A percentile compares a stretch with the other conserved stretches of the same genome.
phyloP scores from a whole-genome alignment of 2,797 vertebrate species.

The Anguilla megastoma region DNA sequence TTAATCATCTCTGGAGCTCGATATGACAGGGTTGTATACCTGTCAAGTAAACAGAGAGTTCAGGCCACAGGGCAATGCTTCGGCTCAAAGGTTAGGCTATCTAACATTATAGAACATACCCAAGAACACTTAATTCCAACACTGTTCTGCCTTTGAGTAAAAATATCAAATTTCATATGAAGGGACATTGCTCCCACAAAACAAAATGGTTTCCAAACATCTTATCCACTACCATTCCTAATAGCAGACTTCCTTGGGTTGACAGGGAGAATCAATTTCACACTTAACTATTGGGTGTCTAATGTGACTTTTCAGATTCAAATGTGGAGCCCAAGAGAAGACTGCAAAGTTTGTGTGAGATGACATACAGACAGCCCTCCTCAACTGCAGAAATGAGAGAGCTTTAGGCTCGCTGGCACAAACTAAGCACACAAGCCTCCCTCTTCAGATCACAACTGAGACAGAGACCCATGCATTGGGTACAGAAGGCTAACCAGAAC shows the following conservation, averaged over 20 bases:
- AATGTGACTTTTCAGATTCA: neutral
- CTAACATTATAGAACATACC: neutral
- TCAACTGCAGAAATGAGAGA: neutral
- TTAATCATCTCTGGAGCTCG: constrained; percentile 99
- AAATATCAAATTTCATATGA: neutral
- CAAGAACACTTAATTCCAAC: neutral
- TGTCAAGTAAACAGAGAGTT: constrained; percentile 53
- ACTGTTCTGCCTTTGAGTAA: neutral
- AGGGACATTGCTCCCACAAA: neutral
- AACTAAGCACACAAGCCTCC: neutral
- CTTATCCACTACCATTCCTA: neutral
- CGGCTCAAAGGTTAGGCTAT: neutral
- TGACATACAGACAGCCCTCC: neutral
- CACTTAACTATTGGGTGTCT: neutral
- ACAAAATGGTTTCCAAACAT: neutral
- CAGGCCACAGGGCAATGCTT: neutral
- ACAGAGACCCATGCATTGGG: neutral
- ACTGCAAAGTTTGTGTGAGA: neutral
- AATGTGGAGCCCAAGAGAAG: neutral
- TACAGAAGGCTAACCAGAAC: neutral
- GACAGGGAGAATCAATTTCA: neutral
- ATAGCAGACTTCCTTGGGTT: neutral
- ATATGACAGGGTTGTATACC: constrained; percentile 97
- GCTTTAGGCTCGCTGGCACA: neutral
- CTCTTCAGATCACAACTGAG: neutral